Evolutionary conservation across 2,797 vertebrate species (phyloP), one percentile per base, ranked within the genome.

Genomic region (Botia almorhae): DNA sequence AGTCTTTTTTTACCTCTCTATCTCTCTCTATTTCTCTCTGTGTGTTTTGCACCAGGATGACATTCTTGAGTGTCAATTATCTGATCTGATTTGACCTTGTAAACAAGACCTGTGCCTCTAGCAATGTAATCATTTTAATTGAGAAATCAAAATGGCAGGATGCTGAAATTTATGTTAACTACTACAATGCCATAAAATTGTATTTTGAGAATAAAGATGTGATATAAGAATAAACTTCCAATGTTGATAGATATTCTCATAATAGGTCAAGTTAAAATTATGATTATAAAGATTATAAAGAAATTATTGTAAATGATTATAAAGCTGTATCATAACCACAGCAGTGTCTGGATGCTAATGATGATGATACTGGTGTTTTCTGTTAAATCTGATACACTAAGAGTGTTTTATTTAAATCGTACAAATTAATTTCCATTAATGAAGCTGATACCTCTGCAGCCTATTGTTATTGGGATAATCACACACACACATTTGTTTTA

Each of bases 1-100:
- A 77, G 76, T 48, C n/a, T 39, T 73, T 76, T 51, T 61, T 0
- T 26, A 74, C 81, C 58, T 39, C 80, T 81, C 85, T 29, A 12
- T 74, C 70, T 81, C 80, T 77, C 77, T 70, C 39, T 8, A 87
- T 46, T n/a, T 69, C 10, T 48, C 4, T 68, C 33, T 36, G 0
- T 26, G 2, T 26, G 64, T 69, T 43, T 36, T 68, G 10, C 21
- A 46, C 10, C 16, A 23, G 7, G 36, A 55, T 58, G 53, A 29
- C 36, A 48, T 77, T 65, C 17, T 60, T 64, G 0, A 74, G 48
- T 63, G 13, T 12, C 1, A 2, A 55, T 26, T 39, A 74, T 29
- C 46, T 74, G 17, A 33, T 48, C 48, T 39, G 19, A 56, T 43
- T 7, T 56, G 4, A 56, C n/a, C 61, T 65, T 53, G 26, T 53